Percentiles rank a stretch among this genome's conserved stretches.
Conservation (phyloP, 2,113 vertebrate species). For the Otocyon megalotis region DNA sequence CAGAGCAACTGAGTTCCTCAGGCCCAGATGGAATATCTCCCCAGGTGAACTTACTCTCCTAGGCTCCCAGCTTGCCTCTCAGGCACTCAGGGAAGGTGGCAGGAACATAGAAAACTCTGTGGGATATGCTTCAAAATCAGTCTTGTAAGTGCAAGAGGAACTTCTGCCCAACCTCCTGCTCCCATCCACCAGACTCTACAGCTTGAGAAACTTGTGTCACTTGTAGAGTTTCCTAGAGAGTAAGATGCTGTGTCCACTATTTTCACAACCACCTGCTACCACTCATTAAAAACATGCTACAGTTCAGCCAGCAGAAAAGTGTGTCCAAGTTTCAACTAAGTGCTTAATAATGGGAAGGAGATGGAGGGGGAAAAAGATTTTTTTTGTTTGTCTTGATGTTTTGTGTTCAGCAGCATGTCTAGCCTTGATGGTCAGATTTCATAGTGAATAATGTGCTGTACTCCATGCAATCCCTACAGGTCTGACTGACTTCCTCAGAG, state of each 20-base stretch:
- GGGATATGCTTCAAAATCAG: background rate
- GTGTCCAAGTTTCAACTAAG: background rate
- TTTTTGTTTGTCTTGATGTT: conserved; percentile 21
- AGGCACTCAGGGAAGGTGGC: background rate
- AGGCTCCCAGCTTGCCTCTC: background rate
- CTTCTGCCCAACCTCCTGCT: background rate
- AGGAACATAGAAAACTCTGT: background rate
- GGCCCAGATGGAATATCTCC: background rate
- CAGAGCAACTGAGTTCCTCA: background rate
- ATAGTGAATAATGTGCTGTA: conserved; percentile 82
- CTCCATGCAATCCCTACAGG: conserved; percentile 78
- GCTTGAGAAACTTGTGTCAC: background rate
- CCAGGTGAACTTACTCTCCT: background rate
- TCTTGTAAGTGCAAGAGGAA: background rate
- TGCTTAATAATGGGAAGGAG: background rate
- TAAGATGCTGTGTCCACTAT: background rate
- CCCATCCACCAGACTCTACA: background rate
- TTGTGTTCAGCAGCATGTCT: conserved; percentile 74
- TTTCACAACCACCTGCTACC: background rate
- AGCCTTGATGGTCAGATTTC: conserved; percentile 84
- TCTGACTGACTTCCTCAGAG: conserved; percentile 74
- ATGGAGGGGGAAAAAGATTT: background rate
- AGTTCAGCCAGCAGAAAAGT: background rate
- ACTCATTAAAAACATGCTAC: background rate
- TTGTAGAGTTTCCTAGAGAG: background rate